Percentiles rank a stretch among this genome's conserved stretches.
These are phyloP conservation scores for Pantherophis guttatus DNA, from an alignment of 2,113 vertebrate genomes.

Conservation along the genomic window DNA sequence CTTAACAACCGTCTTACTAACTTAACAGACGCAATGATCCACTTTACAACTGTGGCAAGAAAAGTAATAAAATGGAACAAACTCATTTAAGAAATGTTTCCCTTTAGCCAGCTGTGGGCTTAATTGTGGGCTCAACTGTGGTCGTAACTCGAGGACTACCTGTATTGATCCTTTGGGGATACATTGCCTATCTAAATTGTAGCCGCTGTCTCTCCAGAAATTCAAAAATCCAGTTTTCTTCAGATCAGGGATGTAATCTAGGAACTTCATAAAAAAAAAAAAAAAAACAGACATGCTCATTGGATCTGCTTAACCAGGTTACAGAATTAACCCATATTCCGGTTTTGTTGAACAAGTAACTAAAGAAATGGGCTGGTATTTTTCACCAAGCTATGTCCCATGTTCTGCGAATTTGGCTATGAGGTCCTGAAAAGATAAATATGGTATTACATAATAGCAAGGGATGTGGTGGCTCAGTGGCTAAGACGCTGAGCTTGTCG, in stretches of 20 bases:
- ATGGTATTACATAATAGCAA: background rate
- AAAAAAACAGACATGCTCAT: background rate
- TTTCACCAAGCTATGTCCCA: background rate
- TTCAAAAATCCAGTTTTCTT: background rate
- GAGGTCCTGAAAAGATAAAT: background rate
- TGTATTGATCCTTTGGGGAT: background rate
- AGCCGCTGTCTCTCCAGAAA: background rate
- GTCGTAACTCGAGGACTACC: too few species aligned
- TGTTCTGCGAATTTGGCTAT: background rate
- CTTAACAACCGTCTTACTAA: too few species aligned
- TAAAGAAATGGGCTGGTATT: background rate
- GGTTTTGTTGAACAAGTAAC: background rate
- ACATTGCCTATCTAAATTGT: background rate
- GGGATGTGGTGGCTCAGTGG: too few species aligned
- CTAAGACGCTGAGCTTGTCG: too few species aligned
- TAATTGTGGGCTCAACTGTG: too few species aligned
- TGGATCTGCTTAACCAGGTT: background rate
- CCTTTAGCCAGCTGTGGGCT: too few species aligned
- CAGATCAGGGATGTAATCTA: background rate
- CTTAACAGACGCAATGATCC: too few species aligned
- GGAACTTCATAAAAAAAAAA: background rate
- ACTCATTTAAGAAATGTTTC: too few species aligned
- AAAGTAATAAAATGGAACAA: too few species aligned
- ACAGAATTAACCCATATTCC: background rate
- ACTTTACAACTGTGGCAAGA: too few species aligned